These are phyloP conservation scores for Drosophila limbata DNA, from an alignment of 2,888 invertebrate genomes.

Conservation along the genomic window DNA sequence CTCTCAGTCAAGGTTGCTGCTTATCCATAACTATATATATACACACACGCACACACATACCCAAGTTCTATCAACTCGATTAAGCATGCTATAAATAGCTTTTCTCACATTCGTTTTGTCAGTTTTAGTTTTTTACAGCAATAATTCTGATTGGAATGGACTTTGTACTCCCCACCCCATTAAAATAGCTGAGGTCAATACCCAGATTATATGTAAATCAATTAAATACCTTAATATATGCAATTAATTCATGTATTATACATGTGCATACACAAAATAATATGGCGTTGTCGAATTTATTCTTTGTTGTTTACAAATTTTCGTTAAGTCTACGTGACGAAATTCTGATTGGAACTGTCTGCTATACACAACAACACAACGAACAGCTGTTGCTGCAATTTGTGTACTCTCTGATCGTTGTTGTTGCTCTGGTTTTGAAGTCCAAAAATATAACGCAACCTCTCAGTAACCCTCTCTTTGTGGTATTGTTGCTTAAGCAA, in stretches of 20 bases:
- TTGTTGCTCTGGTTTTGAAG: constrained; percentile 36
- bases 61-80: constrained; percentile 18
- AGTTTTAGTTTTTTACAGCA: constrained; percentile 19
- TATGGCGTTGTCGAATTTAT: constrained; percentile 9
- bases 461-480: background rate
- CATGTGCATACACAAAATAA: background rate
- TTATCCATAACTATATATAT: constrained; percentile 10
- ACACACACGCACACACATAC: background rate
- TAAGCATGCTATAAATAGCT: constrained; percentile 50
- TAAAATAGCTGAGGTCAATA: constrained; percentile 6
- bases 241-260: constrained; percentile 5
- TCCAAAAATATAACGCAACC: constrained; percentile 16
- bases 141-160: constrained; percentile 42
- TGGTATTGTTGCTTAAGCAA: background rate
- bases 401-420: constrained; percentile 6
- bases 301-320: constrained; percentile 21
- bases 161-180: constrained; percentile 35
- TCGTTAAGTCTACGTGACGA: background rate
- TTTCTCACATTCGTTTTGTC: constrained; percentile 23
- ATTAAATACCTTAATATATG: background rate
- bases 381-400: constrained; percentile 54
- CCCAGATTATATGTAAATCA: constrained; percentile 2
- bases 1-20: constrained; percentile 68
- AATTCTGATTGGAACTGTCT: constrained; percentile 35
- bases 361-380: background rate